These are phyloP conservation scores for Sussaba pulchella DNA, from an alignment of 2,888 invertebrate species.

Conservation along the genomic window DNA sequence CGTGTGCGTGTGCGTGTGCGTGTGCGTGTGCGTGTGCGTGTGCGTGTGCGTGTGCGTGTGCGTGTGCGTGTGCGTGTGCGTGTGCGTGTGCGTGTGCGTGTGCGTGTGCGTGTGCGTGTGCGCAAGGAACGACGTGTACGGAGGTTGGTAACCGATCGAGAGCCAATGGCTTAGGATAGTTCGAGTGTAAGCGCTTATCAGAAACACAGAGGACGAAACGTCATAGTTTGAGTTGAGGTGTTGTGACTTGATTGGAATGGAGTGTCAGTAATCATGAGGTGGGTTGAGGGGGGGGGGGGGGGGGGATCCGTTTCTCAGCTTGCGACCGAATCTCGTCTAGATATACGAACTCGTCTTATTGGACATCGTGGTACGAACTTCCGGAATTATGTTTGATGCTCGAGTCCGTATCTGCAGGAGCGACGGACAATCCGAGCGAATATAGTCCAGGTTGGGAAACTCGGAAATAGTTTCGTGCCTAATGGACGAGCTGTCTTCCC, in stretches of 20 bases:
- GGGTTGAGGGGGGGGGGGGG: neutral
- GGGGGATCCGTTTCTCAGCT: conserved; percentile 9
- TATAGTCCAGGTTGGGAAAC: conserved; percentile 5
- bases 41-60: conserved; percentile 38
- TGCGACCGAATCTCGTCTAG: conserved; percentile 7
- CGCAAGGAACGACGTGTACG: conserved; percentile 5
- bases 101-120: conserved; percentile 23
- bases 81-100: conserved; percentile 24
- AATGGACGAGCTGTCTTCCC: neutral
- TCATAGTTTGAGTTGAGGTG: conserved; percentile 43
- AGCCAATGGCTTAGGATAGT: conserved; percentile 40
- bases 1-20: conserved; percentile 39
- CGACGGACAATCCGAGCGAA: conserved; percentile 28
- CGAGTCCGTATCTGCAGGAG: conserved; percentile 8
- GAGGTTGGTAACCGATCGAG: conserved; percentile 1
- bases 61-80: conserved; percentile 16
- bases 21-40: conserved; percentile 39
- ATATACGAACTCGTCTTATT: conserved; percentile 40
- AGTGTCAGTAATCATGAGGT: conserved; percentile 51
- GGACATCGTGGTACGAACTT: conserved; percentile 37
- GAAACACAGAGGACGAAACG: conserved; percentile 10
- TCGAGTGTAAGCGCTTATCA: conserved; percentile 51
- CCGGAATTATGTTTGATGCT: conserved; percentile 23
- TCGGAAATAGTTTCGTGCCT: neutral
- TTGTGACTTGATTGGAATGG: conserved; percentile 61